Percentiles rank a stretch among this genome's conserved stretches.
Conservation (phyloP, 2,113 vertebrate genomes). For the Circaetus gallicus region DNA sequence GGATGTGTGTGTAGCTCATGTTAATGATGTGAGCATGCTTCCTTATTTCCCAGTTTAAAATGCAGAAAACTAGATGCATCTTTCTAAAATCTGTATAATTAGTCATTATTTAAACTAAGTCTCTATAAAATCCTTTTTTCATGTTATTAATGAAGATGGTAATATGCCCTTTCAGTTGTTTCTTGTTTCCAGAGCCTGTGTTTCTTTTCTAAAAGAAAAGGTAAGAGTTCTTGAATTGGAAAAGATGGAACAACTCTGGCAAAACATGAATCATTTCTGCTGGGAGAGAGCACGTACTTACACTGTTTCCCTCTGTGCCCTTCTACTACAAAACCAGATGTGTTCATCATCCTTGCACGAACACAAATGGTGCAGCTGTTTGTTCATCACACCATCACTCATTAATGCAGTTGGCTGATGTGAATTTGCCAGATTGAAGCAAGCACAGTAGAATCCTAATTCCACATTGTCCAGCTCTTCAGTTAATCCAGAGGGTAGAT, state of each 20-base stretch:
- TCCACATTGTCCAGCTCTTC: not conserved
- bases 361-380: not conserved
- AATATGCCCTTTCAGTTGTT: not conserved
- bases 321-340: conserved; percentile 26
- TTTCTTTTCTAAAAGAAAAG: not conserved
- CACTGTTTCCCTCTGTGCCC: not conserved
- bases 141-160: not conserved
- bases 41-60: not conserved
- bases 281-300: not conserved
- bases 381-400: not conserved
- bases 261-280: not conserved
- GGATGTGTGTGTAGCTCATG: not conserved
- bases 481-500: not conserved
- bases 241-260: not conserved
- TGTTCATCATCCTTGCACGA: not conserved
- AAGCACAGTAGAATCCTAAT: not conserved
- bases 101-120: not conserved
- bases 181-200: not conserved
- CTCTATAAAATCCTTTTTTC: not conserved
- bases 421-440: not conserved
- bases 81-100: not conserved
- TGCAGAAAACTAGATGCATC: not conserved
- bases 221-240: not conserved
- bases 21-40: not conserved
- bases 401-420: not conserved